These are phyloP conservation scores for Epizoanthus ramosus DNA, from an alignment of 92 coral and sea anemone species.

Conservation along the genomic window DNA sequence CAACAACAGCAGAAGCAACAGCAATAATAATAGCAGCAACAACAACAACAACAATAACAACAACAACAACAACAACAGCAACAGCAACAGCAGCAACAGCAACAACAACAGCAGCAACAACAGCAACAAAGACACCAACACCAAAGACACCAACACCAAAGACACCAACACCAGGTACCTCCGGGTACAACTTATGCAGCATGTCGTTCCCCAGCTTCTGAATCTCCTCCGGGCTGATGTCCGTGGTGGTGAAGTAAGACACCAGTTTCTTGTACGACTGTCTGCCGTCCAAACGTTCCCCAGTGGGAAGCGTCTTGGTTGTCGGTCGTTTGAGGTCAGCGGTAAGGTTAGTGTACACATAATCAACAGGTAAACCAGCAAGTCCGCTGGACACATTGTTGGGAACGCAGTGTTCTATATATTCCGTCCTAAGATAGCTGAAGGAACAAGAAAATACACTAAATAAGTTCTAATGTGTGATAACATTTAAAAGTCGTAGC, in stretches of 20 bases:
- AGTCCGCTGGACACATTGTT: slow-evolving; percentile 88
- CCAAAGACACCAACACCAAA: too few relatives aligned
- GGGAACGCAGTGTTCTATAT: slow-evolving; percentile 81
- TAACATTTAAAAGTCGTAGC: too few relatives aligned
- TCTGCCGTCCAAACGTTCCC: slow-evolving; percentile 78
- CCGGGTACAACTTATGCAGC: slow-evolving; percentile 69
- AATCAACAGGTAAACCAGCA: slow-evolving; percentile 75
- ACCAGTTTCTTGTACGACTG: slow-evolving; percentile 67
- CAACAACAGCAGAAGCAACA: too few relatives aligned
- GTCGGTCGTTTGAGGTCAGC: slow-evolving; percentile 59
- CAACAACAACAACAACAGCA: too few relatives aligned
- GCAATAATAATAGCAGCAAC: too few relatives aligned
- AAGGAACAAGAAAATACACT: background rate
- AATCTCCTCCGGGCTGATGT: slow-evolving; percentile 73
- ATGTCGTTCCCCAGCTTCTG: slow-evolving; percentile 73
- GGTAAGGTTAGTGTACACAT: slow-evolving; percentile 76
- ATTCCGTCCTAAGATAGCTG: slow-evolving; percentile 76
- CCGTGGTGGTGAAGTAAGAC: slow-evolving; percentile 84
- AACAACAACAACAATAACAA: too few relatives aligned
- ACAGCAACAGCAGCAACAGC: too few relatives aligned
- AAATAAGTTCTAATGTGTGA: too few relatives aligned
- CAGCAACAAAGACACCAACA: too few relatives aligned
- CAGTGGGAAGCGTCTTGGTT: slow-evolving; percentile 69
- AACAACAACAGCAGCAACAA: too few relatives aligned
- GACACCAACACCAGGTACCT: too few relatives aligned